Conservation (phyloP, 2,797 vertebrate genomes). For the Muraenolepis orangiensis region DNA sequence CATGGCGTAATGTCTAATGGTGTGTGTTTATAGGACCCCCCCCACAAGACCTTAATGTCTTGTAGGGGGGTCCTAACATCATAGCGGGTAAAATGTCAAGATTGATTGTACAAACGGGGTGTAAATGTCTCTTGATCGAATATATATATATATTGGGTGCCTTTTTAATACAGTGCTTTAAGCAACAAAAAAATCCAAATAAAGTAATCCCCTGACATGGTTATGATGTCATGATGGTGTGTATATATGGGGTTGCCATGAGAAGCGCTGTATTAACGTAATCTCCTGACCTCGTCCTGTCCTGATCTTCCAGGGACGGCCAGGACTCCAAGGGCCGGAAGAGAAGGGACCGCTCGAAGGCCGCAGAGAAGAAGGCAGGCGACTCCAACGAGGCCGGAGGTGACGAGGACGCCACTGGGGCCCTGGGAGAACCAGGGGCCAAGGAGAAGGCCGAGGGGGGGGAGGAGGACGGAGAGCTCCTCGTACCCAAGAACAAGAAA, state of each 20-base stretch:
- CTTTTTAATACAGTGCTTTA: too few relatives aligned
- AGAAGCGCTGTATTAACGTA: not conserved
- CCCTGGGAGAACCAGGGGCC: constrained; percentile 23
- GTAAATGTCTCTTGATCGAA: too few relatives aligned
- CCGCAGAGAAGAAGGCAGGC: constrained; percentile 13
- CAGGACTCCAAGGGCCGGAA: constrained; percentile 64
- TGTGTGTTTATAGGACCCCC: too few relatives aligned
- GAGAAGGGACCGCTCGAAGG: constrained; percentile 52
- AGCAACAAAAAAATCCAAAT: too few relatives aligned
- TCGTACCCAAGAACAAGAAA: constrained; percentile 65
- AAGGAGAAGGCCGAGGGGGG: constrained; percentile 30
- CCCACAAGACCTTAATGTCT: too few relatives aligned
- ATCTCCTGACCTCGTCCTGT: constrained; percentile 9
- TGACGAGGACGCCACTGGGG: not conserved
- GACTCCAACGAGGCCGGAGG: constrained; percentile 6
- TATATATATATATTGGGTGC: too few relatives aligned
- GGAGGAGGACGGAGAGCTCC: constrained; percentile 46
- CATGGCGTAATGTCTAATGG: not conserved
- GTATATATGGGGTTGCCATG: too few relatives aligned
- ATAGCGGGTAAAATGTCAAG: too few relatives aligned
- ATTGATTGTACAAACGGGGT: too few relatives aligned
- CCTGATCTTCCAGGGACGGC: constrained; percentile 44
- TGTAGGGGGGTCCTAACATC: too few relatives aligned
- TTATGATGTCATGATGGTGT: too few relatives aligned
- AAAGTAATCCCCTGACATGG: too few relatives aligned